phyloP scores from a whole-genome alignment of 2,888 invertebrate species.

The Podabrus alpinus region DNA sequence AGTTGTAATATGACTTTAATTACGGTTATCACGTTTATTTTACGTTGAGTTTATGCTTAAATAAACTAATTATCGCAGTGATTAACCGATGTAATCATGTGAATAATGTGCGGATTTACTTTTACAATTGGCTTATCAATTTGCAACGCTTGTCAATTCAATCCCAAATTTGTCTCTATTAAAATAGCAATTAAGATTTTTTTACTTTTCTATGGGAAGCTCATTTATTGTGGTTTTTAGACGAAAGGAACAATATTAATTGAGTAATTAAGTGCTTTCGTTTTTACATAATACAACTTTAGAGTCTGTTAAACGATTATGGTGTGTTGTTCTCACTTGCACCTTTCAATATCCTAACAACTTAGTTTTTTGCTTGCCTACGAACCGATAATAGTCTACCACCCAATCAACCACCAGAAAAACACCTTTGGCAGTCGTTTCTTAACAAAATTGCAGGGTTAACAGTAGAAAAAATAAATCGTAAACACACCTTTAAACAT shows the following conservation, averaged over 20 bases:
- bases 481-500: background rate
- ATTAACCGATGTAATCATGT: slow-evolving; percentile 11
- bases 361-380: background rate
- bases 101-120: slow-evolving; percentile 10
- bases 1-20: slow-evolving; percentile 1
- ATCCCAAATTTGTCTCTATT: background rate
- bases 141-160: slow-evolving; percentile 5
- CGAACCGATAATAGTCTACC: background rate
- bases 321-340: background rate
- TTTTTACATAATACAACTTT: background rate
- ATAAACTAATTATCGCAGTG: slow-evolving; percentile 13
- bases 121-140: slow-evolving; percentile 6
- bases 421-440: background rate
- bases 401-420: background rate
- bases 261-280: background rate
- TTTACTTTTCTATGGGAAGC: background rate
- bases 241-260: background rate
- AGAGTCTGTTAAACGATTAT: background rate
- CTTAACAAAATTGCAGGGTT: background rate
- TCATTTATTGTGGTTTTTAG: background rate
- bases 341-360: background rate
- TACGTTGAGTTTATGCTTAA: slow-evolving; percentile 9
- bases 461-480: background rate
- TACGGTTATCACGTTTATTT: slow-evolving; percentile 1
- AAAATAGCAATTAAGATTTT: background rate